These are phyloP conservation scores for Sericinus montela DNA, from an alignment of 2,888 invertebrate genomes.

Conservation along the genomic window DNA sequence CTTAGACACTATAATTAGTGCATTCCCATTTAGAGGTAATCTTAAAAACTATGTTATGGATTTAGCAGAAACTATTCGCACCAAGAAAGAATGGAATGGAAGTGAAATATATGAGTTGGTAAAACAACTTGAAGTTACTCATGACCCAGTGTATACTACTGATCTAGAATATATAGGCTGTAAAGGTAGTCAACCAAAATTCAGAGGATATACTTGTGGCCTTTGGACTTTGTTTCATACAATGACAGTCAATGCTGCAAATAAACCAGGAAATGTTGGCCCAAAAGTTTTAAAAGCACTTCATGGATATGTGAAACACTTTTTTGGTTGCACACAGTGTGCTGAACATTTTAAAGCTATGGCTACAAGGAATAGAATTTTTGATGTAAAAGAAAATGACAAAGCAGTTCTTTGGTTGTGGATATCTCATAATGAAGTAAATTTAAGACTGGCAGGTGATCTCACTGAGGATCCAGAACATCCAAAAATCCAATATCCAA, in stretches of 20 bases:
- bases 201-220: conserved; percentile 95
- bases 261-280: conserved; percentile 73
- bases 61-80: conserved; percentile 74
- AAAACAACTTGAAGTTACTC: conserved; percentile 68
- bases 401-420: conserved; percentile 95
- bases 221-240: conserved; percentile 97
- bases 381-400: conserved; percentile 83
- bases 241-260: conserved; percentile 88
- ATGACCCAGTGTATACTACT: conserved; percentile 77
- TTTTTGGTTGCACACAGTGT: conserved; percentile 96
- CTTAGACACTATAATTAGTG: conserved; percentile 83
- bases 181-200: conserved; percentile 85
- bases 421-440: conserved; percentile 96
- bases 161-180: conserved; percentile 87
- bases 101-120: conserved; percentile 79
- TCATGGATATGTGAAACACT: conserved; percentile 92
- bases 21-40: conserved; percentile 88
- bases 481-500: conserved; percentile 95
- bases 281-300: conserved; percentile 88
- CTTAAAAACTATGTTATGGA: conserved; percentile 83
- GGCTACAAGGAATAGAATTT: conserved; percentile 85
- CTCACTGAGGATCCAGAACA: conserved; percentile 92
- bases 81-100: conserved; percentile 77
- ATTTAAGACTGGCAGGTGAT: conserved; percentile 91
- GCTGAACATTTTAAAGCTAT: conserved; percentile 93